Evolutionary conservation across 2,888 invertebrate genomes (phyloP), one percentile per base, ranked within the genome.

Genomic region (Melangyna quadrimaculata): DNA sequence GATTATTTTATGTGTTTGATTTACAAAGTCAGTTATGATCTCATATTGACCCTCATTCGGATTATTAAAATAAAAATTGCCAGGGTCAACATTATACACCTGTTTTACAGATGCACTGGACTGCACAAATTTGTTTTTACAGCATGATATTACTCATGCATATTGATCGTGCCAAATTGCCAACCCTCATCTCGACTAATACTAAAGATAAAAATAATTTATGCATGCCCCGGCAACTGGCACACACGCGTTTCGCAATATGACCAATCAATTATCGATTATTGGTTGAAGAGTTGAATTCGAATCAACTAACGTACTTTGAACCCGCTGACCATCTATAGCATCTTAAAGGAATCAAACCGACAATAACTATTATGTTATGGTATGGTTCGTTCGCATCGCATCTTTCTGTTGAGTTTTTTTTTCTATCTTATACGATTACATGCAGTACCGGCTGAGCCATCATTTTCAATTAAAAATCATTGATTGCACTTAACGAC

Each of bases 381-480:
- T 67, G 67, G 69, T 43, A 19, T 45, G 27, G 63, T 17, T 40
- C 35, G n/a, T 59, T 72, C 48, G 51, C 72, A 73, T 72, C 48
- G 51, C 72, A 73, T 70, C 45, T 55, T 19, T 43, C 65, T 12
- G 10, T 12, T 8, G 40, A 69, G 43, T 43, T 70, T 35, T 10
- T 45, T n/a, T 48, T 12, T 19, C 1, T 57, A 14, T 57, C 12
- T 61, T 78, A n/a, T n/a, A n/a, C n/a, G n/a, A n/a, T n/a, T n/a
- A 79, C 71, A 55, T 61, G 67, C 72, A 35, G 10, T 67, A 67
- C 73, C 72, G 72, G 63, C 69, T 74, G 32, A 71, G 40, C 84
- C 84, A 81, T 86, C 86, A 73, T 72, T 81, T 81, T 86, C 86
- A 86, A 86, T 86, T 86, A 86, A 86, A 81, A 86, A 72, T 73